Base-by-base conservation (phyloP, 2,888 invertebrate genomes). In the Ormia ochracea region DNA sequence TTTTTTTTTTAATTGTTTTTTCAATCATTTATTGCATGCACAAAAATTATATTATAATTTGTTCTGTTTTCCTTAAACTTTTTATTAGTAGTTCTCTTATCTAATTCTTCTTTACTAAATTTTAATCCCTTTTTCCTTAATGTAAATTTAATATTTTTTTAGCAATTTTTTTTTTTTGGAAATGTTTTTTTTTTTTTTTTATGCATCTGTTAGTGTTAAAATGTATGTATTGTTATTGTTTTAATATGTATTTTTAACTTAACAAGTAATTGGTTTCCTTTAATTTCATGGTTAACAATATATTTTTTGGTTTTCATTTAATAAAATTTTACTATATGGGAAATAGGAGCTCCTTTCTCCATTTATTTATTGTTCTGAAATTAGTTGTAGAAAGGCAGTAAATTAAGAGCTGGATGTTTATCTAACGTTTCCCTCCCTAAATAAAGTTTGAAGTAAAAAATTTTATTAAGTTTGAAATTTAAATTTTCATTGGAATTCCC, bases 1-100 rank as follows among this genome's bases (percentile, higher is more conserved):
- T 26, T 26, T 7, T 56, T 45, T 1, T 43, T 41, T 41, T 9
- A 3, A n/a, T 63, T 45, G 75, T 78, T 77, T 70, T 75, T 69
- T 38, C 28, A 54, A 17, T 73, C 38, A 33, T 69, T 84, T 86
- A 86, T 87, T 87, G 87, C 87, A 87, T 87, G 87, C 87, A 87
- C 86, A 85, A 86, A 85, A 84, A 82, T 82, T 85, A 86, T 84
- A 85, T 28, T 70, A 83, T 84, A 80, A 81, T 74, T 68, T 79
- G 43, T 68, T 78, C 45, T 63, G 59, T 69, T 36, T 45, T 3
- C 21, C 5, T 52, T 50, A n/a, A n/a, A n/a, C n/a, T 69, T 36
- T 23, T 4, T 45, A 4, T 52, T 50, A 41, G 23, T 61, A 9
- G 56, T 41, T 68, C 17, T 50, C 33, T 73, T 56, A 73, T 21